Base-by-base conservation (phyloP, 2,888 invertebrate species). In the Apamea anceps region DNA sequence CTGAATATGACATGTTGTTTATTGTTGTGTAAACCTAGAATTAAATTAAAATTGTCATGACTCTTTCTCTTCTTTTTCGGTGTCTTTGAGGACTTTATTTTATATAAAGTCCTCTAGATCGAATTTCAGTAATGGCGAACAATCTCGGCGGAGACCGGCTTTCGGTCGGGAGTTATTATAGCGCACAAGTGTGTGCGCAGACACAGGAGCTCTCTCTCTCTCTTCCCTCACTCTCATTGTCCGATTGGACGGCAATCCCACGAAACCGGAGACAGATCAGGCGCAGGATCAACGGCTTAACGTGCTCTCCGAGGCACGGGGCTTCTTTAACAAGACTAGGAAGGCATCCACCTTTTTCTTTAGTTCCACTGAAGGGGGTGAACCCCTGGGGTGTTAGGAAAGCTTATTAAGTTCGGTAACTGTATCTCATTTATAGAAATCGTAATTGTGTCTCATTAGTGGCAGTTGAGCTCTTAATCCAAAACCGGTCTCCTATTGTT, bases 1-100 rank as follows among this genome's bases (percentile, higher is more conserved):
- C 87, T 80, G 79, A 87, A 90, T 84, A 76, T 42, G 81, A 28
- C 73, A 84, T 42, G 18, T 57, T 45, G 37, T 45, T 21, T 12
- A 51, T 67, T 77, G 0, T 60, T 54, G 21, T 72, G 18, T 1
- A 0, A n/a, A 66, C 13, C 3, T 10, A 37, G 0, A 42, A 54
- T 18, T 10, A 1, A 32, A 45, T 7, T n/a, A n/a, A 60, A 51
- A 42, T 18, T 0, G 15, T 45, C 7, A 1, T 77, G 18, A 18
- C 4, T 7, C 4, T 42, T 10, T 15, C 2, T 77, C 13, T 12
- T 54, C 7, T 54, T 25, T 18, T 42, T 28, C 7, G 32, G 8
- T 37, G 25, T n/a, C 12, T 12, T 25, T 37, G 54, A 6, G n/a
- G n/a, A n/a, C n/a, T n/a, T n/a, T n/a, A n/a, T n/a, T n/a, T 15